Conservation (phyloP, 2,888 invertebrate species). For the Ctena decussata region DNA sequence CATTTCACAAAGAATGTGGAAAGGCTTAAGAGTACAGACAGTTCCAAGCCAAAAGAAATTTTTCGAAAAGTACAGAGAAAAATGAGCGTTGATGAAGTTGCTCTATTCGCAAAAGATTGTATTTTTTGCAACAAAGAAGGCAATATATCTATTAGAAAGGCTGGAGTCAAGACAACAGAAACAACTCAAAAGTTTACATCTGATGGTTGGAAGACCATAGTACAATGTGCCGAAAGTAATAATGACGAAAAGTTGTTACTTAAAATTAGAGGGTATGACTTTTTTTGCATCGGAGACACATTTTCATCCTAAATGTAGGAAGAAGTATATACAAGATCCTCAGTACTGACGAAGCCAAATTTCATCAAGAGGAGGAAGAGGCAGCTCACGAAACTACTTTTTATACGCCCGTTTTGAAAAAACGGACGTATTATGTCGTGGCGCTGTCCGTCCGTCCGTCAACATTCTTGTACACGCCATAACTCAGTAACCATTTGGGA, state of each 20-base stretch:
- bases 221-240: conserved; percentile 6
- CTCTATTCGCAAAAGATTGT: conserved; percentile 17
- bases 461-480: too few relatives aligned
- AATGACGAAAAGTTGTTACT: conserved; percentile 6
- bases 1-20: conserved; percentile 21
- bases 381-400: neutral
- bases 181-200: conserved; percentile 10
- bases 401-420: too few relatives aligned
- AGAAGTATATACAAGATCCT: conserved; percentile 4
- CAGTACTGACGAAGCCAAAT: neutral
- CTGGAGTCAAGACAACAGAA: too few relatives aligned
- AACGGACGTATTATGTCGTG: too few relatives aligned
- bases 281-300: too few relatives aligned
- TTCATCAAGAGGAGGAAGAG: neutral
- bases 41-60: neutral
- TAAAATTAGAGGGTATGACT: conserved; percentile 7
- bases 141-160: too few relatives aligned
- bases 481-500: too few relatives aligned
- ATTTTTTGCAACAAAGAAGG: too few relatives aligned
- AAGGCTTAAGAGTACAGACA: conserved; percentile 2
- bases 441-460: too few relatives aligned
- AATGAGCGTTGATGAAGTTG: neutral
- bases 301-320: too few relatives aligned
- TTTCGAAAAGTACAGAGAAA: neutral
- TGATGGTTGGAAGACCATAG: neutral